Evolutionary conservation across 1,140 invertebrate genomes (phyloP).

Genomic region (Drosophila mayri): DNA sequence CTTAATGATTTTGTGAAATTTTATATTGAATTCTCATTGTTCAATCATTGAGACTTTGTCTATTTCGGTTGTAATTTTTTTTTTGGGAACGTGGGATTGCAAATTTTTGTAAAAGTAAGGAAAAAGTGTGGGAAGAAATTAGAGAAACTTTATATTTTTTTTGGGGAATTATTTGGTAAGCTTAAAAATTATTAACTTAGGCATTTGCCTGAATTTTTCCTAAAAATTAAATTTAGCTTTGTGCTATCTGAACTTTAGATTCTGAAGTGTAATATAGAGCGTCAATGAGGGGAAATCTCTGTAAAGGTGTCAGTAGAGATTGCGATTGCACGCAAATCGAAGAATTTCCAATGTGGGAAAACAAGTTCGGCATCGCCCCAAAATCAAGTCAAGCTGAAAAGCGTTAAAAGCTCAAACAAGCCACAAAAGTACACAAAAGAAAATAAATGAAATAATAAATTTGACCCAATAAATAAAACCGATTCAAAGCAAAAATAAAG

Average conservation of each 20-base stretch:
- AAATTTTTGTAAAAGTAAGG: slow-evolving; percentile 18
- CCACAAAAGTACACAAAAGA: slow-evolving; percentile 30
- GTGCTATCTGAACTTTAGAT: no score
- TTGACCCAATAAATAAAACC: not conserved
- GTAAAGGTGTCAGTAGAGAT: slow-evolving; percentile 78
- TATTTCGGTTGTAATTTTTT: slow-evolving; percentile 28
- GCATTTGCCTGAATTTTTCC: slow-evolving; percentile 19
- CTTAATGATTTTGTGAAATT: slow-evolving; percentile 68
- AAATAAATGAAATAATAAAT: not conserved
- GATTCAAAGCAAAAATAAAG: no score
- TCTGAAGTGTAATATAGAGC: slow-evolving; percentile 19
- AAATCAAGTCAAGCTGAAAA: slow-evolving; percentile 73
- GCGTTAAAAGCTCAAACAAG: slow-evolving; percentile 77
- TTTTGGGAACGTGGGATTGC: slow-evolving; percentile 64
- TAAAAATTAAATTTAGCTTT: slow-evolving; percentile 15
- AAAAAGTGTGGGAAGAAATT: slow-evolving; percentile 39
- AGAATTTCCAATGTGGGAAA: slow-evolving; percentile 82
- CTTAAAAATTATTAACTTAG: not conserved
- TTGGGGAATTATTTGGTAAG: not conserved
- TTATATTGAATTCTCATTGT: slow-evolving; percentile 51
- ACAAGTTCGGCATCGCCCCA: slow-evolving; percentile 73
- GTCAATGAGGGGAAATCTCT: slow-evolving; percentile 4
- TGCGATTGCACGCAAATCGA: slow-evolving; percentile 80
- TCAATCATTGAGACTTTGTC: slow-evolving; percentile 51
- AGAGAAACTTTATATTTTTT: not conserved